phyloP scores from a whole-genome alignment of 2,797 vertebrate species.

The Orientallactaga sibirica region DNA sequence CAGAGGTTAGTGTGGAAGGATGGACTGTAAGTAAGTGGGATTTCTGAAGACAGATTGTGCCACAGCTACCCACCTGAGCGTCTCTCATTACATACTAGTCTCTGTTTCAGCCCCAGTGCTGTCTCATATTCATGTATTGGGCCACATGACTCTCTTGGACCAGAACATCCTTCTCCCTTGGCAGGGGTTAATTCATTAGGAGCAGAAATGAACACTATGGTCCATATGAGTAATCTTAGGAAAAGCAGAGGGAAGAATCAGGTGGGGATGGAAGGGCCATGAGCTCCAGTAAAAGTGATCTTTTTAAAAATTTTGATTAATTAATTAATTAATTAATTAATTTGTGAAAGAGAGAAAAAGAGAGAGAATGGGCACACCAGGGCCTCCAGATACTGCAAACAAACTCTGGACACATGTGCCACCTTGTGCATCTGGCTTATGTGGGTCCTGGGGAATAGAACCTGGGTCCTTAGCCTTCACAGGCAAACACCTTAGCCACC shows the following conservation, averaged over 20 bases:
- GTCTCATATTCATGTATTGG: neutral
- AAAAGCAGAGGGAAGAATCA: neutral
- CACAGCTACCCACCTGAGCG: neutral
- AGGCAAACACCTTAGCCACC: no score
- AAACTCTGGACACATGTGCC: no score
- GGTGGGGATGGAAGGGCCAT: neutral
- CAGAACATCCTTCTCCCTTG: neutral
- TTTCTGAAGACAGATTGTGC: neutral
- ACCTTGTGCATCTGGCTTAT: no score
- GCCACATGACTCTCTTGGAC: neutral
- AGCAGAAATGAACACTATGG: slow-evolving; percentile 2
- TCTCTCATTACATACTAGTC: accelerated
- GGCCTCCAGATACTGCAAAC: no score
- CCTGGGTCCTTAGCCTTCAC: no score
- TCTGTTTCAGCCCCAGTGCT: neutral
- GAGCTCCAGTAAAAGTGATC: neutral
- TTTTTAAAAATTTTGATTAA: no score
- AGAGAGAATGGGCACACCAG: no score
- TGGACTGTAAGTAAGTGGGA: neutral
- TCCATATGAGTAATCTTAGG: neutral
- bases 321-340: no score
- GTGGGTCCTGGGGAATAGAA: no score
- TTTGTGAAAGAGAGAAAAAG: no score
- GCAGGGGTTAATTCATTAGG: neutral
- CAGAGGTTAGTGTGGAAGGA: neutral